Evolutionary conservation across 2,113 vertebrate genomes (phyloP).

Genomic region (Catharus bicknelli): DNA sequence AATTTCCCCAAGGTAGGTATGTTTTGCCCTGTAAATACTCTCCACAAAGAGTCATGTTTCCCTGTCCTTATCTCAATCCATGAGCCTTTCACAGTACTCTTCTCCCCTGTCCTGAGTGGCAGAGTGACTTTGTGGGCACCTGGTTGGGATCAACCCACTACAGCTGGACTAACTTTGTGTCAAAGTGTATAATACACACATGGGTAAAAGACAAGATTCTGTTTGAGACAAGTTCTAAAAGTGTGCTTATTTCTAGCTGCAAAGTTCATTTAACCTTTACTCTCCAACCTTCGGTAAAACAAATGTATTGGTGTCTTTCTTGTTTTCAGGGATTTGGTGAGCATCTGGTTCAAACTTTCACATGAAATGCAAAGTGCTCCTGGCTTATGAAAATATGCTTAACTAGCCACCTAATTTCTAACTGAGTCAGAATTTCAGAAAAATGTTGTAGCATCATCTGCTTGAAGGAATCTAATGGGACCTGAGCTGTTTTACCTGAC

Average conservation of each 20-base stretch:
- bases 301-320: neutral
- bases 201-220: neutral
- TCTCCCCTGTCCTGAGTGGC: neutral
- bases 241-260: neutral
- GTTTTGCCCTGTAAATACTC: neutral
- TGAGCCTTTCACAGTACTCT: rapidly evolving
- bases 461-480: neutral
- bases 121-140: neutral
- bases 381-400: neutral
- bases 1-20: neutral
- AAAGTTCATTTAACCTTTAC: neutral
- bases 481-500: neutral
- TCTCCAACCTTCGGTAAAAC: neutral
- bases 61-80: neutral
- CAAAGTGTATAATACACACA: neutral
- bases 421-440: neutral
- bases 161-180: neutral
- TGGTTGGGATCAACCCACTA: neutral
- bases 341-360: neutral
- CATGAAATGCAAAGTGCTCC: neutral
- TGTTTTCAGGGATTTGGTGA: neutral
- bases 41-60: neutral
- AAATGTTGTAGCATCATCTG: neutral
- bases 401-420: neutral
- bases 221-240: neutral